These are phyloP conservation scores for Cromileptes altivelis DNA, from an alignment of 2,113 vertebrate genomes.

Conservation along the genomic window DNA sequence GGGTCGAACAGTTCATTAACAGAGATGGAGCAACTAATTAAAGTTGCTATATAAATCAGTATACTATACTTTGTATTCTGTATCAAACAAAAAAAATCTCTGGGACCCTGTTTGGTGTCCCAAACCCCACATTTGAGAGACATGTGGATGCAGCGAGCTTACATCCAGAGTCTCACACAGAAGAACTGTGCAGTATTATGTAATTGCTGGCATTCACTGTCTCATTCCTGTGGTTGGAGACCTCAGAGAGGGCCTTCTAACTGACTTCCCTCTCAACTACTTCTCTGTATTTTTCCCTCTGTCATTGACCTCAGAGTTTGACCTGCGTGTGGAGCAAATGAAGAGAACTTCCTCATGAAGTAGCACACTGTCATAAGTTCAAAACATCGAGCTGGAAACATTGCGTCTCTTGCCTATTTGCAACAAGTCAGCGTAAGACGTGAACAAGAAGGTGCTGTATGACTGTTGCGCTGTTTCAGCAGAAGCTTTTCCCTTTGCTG, in stretches of 20 bases:
- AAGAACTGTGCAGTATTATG: conserved; percentile 55
- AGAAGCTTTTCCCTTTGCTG: not conserved
- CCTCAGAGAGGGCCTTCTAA: conserved; percentile 43
- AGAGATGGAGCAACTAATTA: not conserved
- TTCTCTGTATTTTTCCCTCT: conserved; percentile 7
- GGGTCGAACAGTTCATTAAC: not conserved
- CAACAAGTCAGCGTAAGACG: not conserved
- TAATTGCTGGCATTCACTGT: conserved; percentile 59
- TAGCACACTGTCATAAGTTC: not conserved
- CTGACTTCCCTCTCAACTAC: conserved; percentile 43
- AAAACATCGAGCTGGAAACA: too few species aligned
- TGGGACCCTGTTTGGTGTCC: not conserved
- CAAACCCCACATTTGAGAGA: not conserved
- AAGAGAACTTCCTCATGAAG: not conserved
- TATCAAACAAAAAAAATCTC: not conserved
- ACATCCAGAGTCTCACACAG: conserved; percentile 24
- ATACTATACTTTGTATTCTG: not conserved
- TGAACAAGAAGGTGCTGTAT: not conserved
- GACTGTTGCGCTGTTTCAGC: not conserved
- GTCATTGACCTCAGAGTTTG: conserved; percentile 3
- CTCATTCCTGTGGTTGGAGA: conserved; percentile 72
- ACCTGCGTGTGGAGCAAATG: conserved; percentile 17
- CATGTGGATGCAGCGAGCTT: conserved; percentile 41
- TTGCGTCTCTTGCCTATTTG: too few species aligned
- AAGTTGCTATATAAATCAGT: not conserved